phyloP scores from a whole-genome alignment of 2,113 vertebrate species.

The Bothrops jararaca region DNA sequence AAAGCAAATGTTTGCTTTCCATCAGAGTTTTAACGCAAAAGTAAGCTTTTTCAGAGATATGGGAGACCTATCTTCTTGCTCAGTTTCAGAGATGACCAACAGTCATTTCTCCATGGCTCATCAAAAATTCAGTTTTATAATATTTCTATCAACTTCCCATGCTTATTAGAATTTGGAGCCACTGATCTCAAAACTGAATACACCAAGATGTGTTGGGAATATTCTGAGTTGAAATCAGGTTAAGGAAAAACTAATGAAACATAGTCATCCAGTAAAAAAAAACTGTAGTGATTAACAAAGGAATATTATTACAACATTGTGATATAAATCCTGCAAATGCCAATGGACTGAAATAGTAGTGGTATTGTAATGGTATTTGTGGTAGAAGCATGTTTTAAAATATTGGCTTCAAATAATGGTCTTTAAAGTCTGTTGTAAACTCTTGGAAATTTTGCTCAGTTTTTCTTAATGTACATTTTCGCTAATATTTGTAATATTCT shows the following conservation, averaged over 20 bases:
- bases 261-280: not conserved
- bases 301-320: not conserved
- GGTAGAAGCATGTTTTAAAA: not conserved
- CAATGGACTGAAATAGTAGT: not conserved
- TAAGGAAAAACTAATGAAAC: not conserved
- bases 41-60: not conserved
- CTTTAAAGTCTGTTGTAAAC: not conserved
- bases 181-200: not conserved
- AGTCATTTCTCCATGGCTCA: not conserved
- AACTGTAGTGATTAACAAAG: not conserved
- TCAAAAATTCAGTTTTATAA: not conserved
- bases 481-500: not conserved
- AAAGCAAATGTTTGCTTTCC: not conserved
- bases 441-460: not conserved
- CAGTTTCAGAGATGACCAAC: not conserved
- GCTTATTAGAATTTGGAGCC: not conserved
- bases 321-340: not conserved
- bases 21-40: not conserved
- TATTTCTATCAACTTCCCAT: not conserved
- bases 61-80: not conserved
- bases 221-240: not conserved
- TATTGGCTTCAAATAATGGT: not conserved
- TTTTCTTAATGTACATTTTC: not conserved
- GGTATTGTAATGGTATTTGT: not conserved
- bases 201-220: too few relatives aligned